Base-by-base conservation (phyloP, 2,888 invertebrate genomes). In the Dyspetes luteomarginatus region DNA sequence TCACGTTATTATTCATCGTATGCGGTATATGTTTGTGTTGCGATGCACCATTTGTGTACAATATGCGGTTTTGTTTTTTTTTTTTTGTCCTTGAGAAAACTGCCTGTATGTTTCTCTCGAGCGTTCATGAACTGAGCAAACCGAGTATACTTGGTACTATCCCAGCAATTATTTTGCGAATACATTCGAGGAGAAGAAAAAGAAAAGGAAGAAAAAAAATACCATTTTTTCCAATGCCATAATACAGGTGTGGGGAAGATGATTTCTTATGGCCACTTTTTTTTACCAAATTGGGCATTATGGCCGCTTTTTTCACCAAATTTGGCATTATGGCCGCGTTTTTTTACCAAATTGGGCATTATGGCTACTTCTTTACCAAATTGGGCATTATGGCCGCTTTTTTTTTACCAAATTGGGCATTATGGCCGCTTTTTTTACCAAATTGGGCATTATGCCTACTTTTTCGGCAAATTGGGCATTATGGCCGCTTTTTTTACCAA, bases 1-100 rank as follows among this genome's bases (percentile, higher is more conserved):
- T 50, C 26, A 19, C 50, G 22, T 52, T 60, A 68, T 75, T 52
- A 68, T 68, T 60, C 52, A 60, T 68, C 50, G 43, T 28, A 17
- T 43, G 22, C 12, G 19, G 3, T 28, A 5, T 15, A 36, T 15
- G 48, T 5, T 48, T 26, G 5, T 9, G 55, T 41, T 15, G 19
- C 1, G 5, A 1, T 48, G 5, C 48, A 48, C 19, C 48, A 4
- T 48, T n/a, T n/a, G 48, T 48, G 48, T 48, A 48, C 15, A 48
- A 17, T 48, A 5, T 4, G 5, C n/a, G n/a, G n/a, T n/a, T n/a
- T n/a, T n/a, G 48, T 48, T 48, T 5, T 3, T 48, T 48, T 15
- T 2, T n/a, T 48, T 15, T 15, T n/a, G 15, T 36, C 36, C 9
- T 7, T 36, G 36, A 36, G 36, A 36, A 36, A 36, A 36, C 4